These are phyloP conservation scores for Tholera decimalis DNA, from an alignment of 2,888 invertebrate species.

Conservation along the genomic window DNA sequence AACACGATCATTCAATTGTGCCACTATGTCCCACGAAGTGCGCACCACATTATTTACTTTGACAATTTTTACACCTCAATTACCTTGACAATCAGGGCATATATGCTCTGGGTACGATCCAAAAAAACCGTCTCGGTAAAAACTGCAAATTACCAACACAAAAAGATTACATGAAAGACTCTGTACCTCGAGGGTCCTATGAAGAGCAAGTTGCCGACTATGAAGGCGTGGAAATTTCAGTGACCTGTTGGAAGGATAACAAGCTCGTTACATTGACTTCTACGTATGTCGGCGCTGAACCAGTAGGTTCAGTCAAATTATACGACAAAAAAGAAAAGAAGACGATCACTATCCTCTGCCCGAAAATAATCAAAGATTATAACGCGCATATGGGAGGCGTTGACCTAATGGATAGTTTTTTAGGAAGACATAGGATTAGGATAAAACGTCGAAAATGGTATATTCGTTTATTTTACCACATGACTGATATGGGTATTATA, in stretches of 20 bases:
- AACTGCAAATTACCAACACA: constrained; percentile 1
- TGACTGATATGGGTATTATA: too few species aligned
- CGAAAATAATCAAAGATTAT: constrained; percentile 4
- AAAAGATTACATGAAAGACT: constrained; percentile 2
- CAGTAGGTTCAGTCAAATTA: background rate
- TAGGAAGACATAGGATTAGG: constrained; percentile 62
- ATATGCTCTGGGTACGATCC: constrained; percentile 2
- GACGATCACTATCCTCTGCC: background rate
- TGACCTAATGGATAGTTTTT: constrained; percentile 10
- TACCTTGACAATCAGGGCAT: constrained; percentile 9
- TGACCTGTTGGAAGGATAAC: constrained; percentile 5
- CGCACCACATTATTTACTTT: constrained; percentile 5
- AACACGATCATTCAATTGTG: constrained; percentile 9
- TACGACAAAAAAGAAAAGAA: constrained; percentile 10
- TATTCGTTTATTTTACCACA: too few species aligned
- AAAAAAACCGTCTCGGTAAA: constrained; percentile 10
- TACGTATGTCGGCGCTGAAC: constrained; percentile 9
- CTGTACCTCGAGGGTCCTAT: constrained; percentile 12
- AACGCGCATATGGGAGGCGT: constrained; percentile 8
- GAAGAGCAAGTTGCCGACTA: constrained; percentile 4
- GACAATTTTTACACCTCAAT: constrained; percentile 9
- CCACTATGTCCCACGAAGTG: background rate
- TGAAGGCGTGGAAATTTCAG: constrained; percentile 10
- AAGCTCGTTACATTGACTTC: constrained; percentile 1
- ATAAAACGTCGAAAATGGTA: constrained; percentile 53